These are phyloP conservation scores for Lophotis ruficrista DNA, from an alignment of 2,113 vertebrate genomes.

Conservation along the genomic window DNA sequence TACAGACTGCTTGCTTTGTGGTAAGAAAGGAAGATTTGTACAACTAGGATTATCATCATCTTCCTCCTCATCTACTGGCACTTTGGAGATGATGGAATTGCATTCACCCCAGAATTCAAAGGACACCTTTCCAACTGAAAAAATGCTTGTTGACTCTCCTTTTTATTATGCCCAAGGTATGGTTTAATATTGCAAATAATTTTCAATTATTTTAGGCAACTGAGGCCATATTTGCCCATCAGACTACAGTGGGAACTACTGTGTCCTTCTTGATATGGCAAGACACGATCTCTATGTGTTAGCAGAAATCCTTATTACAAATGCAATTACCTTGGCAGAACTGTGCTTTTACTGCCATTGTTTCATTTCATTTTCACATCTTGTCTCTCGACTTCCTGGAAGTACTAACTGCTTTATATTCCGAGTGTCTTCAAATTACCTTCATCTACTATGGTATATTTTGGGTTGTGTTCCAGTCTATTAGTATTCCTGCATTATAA, in stretches of 20 bases:
- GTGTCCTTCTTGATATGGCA: background rate
- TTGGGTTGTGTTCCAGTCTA: background rate
- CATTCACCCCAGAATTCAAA: conserved; percentile 18
- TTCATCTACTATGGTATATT: background rate
- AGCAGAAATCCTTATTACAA: background rate
- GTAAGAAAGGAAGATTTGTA: conserved; percentile 74
- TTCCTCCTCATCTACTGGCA: conserved; percentile 71
- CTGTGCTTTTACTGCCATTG: background rate
- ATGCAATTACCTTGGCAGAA: background rate
- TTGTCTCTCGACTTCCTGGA: background rate
- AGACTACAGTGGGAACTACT: background rate
- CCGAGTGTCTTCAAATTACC: background rate
- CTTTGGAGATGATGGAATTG: conserved; percentile 48
- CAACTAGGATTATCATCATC: conserved; percentile 72
- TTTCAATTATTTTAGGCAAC: background rate
- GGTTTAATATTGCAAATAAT: background rate
- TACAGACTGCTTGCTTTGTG: conserved; percentile 81
- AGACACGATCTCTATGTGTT: fast-evolving
- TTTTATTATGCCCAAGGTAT: conserved; percentile 65
- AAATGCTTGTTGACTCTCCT: conserved; percentile 34
- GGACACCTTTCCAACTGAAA: conserved; percentile 13
- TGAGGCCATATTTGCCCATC: background rate
- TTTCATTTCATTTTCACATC: background rate
- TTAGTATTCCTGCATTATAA: background rate
- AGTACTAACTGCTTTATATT: background rate